Base-by-base conservation (phyloP, 2,113 vertebrate genomes). In the Petromus typicus region DNA sequence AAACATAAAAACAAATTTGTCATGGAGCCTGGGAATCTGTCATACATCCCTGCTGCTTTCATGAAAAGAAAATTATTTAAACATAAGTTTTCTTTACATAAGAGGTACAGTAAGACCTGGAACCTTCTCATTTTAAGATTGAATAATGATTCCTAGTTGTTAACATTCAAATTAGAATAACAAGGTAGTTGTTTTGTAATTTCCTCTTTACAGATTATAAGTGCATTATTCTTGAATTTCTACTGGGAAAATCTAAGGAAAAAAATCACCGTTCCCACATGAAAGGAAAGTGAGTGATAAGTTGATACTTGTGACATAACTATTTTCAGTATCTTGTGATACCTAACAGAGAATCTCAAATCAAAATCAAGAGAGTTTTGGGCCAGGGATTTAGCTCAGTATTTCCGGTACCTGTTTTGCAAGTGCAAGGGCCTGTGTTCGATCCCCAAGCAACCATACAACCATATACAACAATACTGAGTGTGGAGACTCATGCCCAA, bases 11-110 rank as follows among this genome's bases (percentile, higher is more conserved):
- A n/a, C 22, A 3, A 25, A 1, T 6, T 67, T 56, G 12, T 61
- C 40, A 45, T 1, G 7, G 0, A 80, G 5, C 8, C 5, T 75
- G 0, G 48, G n/a, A 51, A 0, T 18, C 13, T 59, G 18, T 48
- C 12, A 23, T 18, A 32, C 22, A n/a, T 22, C 12, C 8, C 16
- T 40, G 0, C n/a, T 25, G 45, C 34, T 78, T 75, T 81, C 7
- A 82, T 56, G n/a, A 82, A 61, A 10, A 10, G 48, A 86, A 51
- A 13, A 2, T 64, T 22, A 30, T 69, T n/a, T n/a, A 7, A 13
- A 59, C 34, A 71, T 51, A 4, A 0, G 1, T 25, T 76, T 82
- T 85, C 30, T 17, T 54, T 84, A 37, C 23, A 14, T 73, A 83
- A 86, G 11, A 9, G 0, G 30, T 67, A 43, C 10, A 23, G 27